Percentiles rank a stretch among this genome's conserved stretches.
phyloP scores from a whole-genome alignment of 2,888 invertebrate species.

The Palloptera scutellata region DNA sequence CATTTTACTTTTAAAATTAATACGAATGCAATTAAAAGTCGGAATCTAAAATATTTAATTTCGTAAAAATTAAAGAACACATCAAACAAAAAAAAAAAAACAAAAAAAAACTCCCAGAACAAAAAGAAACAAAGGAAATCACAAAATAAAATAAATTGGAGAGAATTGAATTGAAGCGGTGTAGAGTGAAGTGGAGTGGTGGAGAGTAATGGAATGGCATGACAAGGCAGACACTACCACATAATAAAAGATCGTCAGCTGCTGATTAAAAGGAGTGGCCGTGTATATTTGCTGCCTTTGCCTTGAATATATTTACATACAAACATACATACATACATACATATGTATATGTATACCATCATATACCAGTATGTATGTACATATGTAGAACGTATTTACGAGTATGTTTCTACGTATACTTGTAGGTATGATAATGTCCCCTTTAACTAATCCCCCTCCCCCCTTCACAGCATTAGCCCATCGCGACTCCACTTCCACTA shows the following conservation, averaged over 20 bases:
- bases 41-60: background rate
- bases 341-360: background rate
- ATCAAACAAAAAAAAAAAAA: background rate
- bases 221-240: conserved; percentile 21
- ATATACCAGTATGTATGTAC: too few relatives aligned
- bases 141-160: background rate
- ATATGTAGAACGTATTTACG: too few relatives aligned
- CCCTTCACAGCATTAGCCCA: too few relatives aligned
- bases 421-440: too few relatives aligned
- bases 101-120: background rate
- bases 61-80: background rate
- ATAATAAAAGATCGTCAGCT: conserved; percentile 53
- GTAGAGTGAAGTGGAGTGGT: background rate
- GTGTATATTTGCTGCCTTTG: conserved; percentile 2
- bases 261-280: conserved; percentile 51
- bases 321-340: background rate
- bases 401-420: too few relatives aligned
- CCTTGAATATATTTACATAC: background rate
- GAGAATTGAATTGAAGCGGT: background rate
- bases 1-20: too few relatives aligned
- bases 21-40: too few relatives aligned
- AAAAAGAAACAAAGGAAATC: too few relatives aligned
- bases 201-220: background rate
- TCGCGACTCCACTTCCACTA: too few relatives aligned
- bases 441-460: too few relatives aligned